Evolutionary conservation across 35 echinoderm and acorn worm genomes (phyloP).

Genomic region (Ophioderma brevispina): DNA sequence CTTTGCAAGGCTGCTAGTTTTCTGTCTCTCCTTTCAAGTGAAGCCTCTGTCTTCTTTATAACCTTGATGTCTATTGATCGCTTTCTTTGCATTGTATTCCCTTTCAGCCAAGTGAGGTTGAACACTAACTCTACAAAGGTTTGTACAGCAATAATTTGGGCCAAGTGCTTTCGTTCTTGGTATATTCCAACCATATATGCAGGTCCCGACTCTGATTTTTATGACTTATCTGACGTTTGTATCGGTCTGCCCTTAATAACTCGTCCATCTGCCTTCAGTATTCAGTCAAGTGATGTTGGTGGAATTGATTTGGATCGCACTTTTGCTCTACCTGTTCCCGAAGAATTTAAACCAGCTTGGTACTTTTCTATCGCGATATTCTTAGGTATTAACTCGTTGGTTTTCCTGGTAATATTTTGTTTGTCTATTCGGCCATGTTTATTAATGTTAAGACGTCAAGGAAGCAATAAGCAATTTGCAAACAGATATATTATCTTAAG

Average conservation of each 20-base stretch:
- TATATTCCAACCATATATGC: slow-evolving; percentile 30
- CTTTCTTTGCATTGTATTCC: slow-evolving; percentile 48
- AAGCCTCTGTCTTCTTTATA: slow-evolving; percentile 55
- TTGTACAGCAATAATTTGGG: slow-evolving; percentile 20
- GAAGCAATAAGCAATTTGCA: neutral
- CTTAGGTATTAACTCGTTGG: slow-evolving; percentile 60
- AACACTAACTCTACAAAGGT: neutral
- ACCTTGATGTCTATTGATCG: slow-evolving; percentile 54
- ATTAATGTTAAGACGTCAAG: slow-evolving; percentile 38
- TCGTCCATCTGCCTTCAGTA: slow-evolving; percentile 10
- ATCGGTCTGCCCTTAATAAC: slow-evolving; percentile 76
- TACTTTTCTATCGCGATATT: slow-evolving; percentile 69
- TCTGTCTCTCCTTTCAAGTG: slow-evolving; percentile 57
- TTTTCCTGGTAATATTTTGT: slow-evolving; percentile 47
- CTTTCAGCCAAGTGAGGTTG: slow-evolving; percentile 26
- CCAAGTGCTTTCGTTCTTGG: too few relatives aligned
- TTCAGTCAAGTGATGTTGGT: neutral
- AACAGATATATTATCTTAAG: slow-evolving; percentile 65
- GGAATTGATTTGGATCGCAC: neutral
- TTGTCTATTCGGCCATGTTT: slow-evolving; percentile 81
- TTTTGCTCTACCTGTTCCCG: neutral
- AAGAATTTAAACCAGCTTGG: slow-evolving; percentile 56
- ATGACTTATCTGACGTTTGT: slow-evolving; percentile 90
- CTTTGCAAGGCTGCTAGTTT: slow-evolving; percentile 41
- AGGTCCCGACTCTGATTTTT: slow-evolving; percentile 41